Evolutionary conservation across 2,113 vertebrate genomes (phyloP).

Genomic region (Pygathrix nemaeus): DNA sequence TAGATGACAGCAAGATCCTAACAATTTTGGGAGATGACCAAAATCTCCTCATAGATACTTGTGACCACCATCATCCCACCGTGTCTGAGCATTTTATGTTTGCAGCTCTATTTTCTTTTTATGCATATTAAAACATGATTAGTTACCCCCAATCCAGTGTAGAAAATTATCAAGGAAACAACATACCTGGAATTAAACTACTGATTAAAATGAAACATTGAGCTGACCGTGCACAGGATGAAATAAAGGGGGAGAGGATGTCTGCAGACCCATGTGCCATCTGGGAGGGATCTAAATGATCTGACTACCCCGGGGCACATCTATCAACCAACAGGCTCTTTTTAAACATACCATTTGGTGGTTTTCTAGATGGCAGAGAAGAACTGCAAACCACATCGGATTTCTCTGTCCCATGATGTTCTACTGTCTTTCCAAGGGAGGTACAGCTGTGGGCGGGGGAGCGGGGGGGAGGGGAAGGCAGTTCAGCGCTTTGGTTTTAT

Average conservation of each 20-base stretch:
- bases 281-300: not conserved
- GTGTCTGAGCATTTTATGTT: not conserved
- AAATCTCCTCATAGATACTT: not conserved
- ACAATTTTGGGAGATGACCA: not conserved
- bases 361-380: conserved; percentile 34
- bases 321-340: not conserved
- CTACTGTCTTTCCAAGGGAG: conserved; percentile 77
- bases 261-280: too few species aligned
- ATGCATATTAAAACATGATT: not conserved
- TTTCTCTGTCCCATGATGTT: conserved; percentile 73
- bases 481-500: not conserved
- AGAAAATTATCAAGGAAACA: not conserved
- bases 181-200: not conserved
- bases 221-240: not conserved
- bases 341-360: conserved; percentile 72
- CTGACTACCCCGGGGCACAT: not conserved
- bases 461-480: not conserved
- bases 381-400: conserved; percentile 83
- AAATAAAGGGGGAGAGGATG: not conserved
- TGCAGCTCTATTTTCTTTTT: not conserved
- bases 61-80: not conserved
- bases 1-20: not conserved
- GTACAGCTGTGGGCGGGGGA: conserved; percentile 81
- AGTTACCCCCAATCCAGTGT: not conserved
- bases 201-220: not conserved